Evolutionary conservation across 2,113 vertebrate genomes (phyloP), one percentile per base, ranked within the genome.

Genomic region (Alexandromys fortis): DNA sequence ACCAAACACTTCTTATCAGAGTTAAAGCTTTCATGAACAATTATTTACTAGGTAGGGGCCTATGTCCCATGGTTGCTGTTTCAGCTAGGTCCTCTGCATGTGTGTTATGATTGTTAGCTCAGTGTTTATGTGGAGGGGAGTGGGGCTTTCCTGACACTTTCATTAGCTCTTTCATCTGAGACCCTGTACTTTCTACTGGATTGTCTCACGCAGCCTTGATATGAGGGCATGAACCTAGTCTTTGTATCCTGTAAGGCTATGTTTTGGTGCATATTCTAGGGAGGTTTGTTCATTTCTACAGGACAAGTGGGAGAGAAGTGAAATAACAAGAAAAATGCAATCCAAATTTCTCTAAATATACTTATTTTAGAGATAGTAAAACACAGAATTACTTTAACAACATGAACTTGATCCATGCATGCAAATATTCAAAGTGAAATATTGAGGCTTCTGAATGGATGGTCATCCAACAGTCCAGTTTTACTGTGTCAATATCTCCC

Each of bases 281-380:
- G 16, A 35, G 16, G 68, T 17, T 16, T n/a, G 55, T 17, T 58
- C 55, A 55, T 70, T 70, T n/a, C 33, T 70, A 17, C 35, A n/a
- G 33, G 7, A 16, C 17, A 70, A 70, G 33, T 58, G 8, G 3
- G 16, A 21, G 33, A 70, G 33, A 70, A n/a, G 12, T 52, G n/a
- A 73, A 5, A 68, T 89, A 35, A 1, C 7, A 38, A 93, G 4
- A 85, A 55, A 91, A 81, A 89, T 65, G 4, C 11, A 38, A 87
- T 45, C 7, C 28, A 83, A 11, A 30, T 55, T 5, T 95, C 11
- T 0, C 2, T 21, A 12, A 68, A 91, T 17, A 7, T 33, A 91
- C 6, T 86, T 26, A 65, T 93, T 91, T 91, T 91, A 86, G 4
- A 89, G 85, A 93, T 45, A 65, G 30, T 86, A 72, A 90, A 22